A percentile compares a stretch with the other conserved stretches of the same genome.
phyloP scores from a whole-genome alignment of 2,113 vertebrate species.

The Sakesphorus luctuosus region DNA sequence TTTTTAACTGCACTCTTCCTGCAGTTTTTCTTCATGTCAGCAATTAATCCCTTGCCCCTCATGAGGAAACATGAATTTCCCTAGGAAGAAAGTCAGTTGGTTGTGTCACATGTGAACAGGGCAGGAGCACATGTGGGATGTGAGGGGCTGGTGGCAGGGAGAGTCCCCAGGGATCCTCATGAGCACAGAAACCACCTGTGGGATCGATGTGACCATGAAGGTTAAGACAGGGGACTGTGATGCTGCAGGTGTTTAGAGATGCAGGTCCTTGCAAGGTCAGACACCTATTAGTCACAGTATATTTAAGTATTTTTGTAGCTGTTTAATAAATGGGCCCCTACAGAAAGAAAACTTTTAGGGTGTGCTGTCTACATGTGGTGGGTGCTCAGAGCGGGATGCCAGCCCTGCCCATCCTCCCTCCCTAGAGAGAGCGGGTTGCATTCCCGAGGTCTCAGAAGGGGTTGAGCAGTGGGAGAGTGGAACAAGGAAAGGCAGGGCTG shows the following conservation, averaged over 20 bases:
- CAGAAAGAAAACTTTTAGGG: not conserved
- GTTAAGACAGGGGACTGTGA: no score
- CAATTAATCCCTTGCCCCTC: not conserved
- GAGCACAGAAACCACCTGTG: fast-evolving
- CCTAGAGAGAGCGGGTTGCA: fast-evolving
- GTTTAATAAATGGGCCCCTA: not conserved
- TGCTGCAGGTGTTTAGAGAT: not conserved
- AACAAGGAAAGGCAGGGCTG: not conserved
- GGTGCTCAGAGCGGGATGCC: not conserved
- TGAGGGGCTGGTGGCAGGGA: not conserved
- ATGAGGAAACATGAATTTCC: not conserved
- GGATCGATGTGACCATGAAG: not conserved
- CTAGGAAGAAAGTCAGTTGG: not conserved
- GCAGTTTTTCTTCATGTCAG: conserved; percentile 6
- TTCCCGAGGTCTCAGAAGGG: not conserved
- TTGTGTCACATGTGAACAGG: fast-evolving
- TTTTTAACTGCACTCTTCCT: not conserved
- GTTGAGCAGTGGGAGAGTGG: fast-evolving
- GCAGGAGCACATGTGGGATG: not conserved
- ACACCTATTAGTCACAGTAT: not conserved
- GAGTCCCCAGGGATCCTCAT: fast-evolving
- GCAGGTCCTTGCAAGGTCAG: not conserved
- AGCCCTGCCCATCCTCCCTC: not conserved
- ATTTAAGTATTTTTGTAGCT: not conserved
- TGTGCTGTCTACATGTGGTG: not conserved